Evolutionary conservation across 92 coral and sea anemone species (phyloP), one percentile per base, ranked within the genome.

Genomic region (Desmophyllum pertusum): DNA sequence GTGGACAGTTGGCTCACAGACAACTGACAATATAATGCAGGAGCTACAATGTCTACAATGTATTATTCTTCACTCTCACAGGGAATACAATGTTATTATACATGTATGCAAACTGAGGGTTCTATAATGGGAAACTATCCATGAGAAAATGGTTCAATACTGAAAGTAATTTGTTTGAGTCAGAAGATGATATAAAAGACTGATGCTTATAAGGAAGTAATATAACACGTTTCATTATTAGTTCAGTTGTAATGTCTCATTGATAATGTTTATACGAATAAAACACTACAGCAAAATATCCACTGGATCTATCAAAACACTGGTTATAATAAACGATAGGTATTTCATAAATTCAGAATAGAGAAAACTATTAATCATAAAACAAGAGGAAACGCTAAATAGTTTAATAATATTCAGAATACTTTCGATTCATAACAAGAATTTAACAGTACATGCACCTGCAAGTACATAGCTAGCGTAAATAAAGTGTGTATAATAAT

Each of bases 391-490:
- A 72, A 17, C 39, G 23, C 53, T 43, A 72, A 72, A 72, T 43
- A 33, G 79, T 75, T 31, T 25, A 7, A 57, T 37, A 39, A 77
- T n/a, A 77, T 37, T 77, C 81, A 9, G 51, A 77, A 77, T 77
- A 40, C 57, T 77, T 59, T 77, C 80, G 27, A 27, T 37, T 57
- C 43, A 38, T 70, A 43, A 33, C 46, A 77, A 75, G 39, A 51
- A 50, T 75, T 75, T 50, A 43, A 18, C 79, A 18, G 18, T 38
- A 30, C 18, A 18, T 72, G 77, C 77, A 43, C 57, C 77, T 43
- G 77, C 25, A 45, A 43, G 36, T 42, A 2, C 55, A 6, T 27
- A 50, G 11, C 10, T 15, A 42, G 57, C 14, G 46, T 29, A 0
- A 5, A 36, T 19, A 74, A 17, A 33, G 14, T 37, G 17, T 39